These are phyloP conservation scores for Oncorhynchus clarkii DNA, from an alignment of 2,113 vertebrate genomes.

Conservation along the genomic window DNA sequence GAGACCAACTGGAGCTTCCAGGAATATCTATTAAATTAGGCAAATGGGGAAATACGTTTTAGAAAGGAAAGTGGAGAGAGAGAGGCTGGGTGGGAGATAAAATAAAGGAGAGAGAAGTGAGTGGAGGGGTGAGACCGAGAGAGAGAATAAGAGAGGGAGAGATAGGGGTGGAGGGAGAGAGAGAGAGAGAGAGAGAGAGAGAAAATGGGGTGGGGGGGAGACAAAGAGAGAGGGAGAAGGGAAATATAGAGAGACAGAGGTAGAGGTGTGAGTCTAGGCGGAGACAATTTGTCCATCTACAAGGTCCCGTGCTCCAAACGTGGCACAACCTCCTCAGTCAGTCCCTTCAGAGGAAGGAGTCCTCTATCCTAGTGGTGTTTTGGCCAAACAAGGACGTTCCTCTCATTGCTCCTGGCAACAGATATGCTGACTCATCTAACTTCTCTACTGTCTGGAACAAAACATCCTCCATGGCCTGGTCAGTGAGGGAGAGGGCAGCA, in stretches of 20 bases:
- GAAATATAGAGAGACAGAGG: background rate
- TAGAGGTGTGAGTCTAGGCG: background rate
- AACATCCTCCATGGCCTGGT: conserved; percentile 20
- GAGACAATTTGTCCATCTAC: background rate
- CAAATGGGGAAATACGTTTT: background rate
- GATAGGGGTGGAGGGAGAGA: background rate
- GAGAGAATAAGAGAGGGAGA: background rate
- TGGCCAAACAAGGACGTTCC: background rate
- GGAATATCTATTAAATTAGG: background rate
- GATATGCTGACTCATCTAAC: background rate
- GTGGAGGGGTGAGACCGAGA: background rate
- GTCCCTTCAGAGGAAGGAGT: background rate
- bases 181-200: background rate
- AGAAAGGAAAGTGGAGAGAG: background rate
- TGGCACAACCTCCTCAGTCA: background rate
- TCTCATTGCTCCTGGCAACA: background rate
- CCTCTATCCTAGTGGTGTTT: background rate
- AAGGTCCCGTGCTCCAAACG: background rate
- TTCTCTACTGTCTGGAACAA: background rate
- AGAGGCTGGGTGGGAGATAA: background rate
- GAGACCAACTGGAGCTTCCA: background rate
- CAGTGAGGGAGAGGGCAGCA: background rate
- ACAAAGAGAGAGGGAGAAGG: background rate
- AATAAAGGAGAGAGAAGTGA: background rate
- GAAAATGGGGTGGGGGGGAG: background rate